These are phyloP conservation scores for Todiramphus chloris DNA, from an alignment of 2,113 vertebrate genomes.

Conservation along the genomic window DNA sequence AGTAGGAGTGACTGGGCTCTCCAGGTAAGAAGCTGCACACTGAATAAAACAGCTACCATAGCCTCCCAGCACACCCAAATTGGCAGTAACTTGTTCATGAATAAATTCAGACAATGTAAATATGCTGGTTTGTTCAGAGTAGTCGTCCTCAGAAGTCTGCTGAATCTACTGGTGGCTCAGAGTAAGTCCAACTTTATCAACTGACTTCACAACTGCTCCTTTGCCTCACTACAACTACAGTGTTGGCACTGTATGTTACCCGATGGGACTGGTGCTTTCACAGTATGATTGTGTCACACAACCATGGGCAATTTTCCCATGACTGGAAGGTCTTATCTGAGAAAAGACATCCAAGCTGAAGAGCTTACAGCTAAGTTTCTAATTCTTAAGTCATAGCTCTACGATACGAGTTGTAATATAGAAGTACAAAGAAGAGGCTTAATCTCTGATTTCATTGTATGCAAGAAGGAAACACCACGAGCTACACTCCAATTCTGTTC, in stretches of 20 bases:
- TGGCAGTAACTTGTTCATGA: neutral
- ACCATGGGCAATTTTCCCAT: neutral
- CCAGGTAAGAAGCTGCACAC: neutral
- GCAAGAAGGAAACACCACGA: neutral
- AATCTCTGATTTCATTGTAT: neutral
- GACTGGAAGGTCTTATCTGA: neutral
- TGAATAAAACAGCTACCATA: neutral
- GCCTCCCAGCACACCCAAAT: neutral
- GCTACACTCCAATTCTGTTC: neutral
- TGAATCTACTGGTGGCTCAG: neutral
- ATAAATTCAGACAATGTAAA: neutral
- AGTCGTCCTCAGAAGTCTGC: neutral
- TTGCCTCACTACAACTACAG: neutral
- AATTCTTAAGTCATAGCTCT: neutral
- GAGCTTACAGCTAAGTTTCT: neutral
- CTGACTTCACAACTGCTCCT: neutral
- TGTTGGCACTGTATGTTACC: accelerated
- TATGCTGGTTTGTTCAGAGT: neutral
- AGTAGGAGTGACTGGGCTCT: neutral
- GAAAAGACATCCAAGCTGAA: neutral
- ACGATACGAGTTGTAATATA: neutral
- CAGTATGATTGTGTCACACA: neutral
- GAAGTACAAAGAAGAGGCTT: neutral
- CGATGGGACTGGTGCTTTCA: neutral
- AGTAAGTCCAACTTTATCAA: neutral